Evolutionary conservation across 2,888 invertebrate genomes (phyloP).

Genomic region (Chrysodeixis includens): DNA sequence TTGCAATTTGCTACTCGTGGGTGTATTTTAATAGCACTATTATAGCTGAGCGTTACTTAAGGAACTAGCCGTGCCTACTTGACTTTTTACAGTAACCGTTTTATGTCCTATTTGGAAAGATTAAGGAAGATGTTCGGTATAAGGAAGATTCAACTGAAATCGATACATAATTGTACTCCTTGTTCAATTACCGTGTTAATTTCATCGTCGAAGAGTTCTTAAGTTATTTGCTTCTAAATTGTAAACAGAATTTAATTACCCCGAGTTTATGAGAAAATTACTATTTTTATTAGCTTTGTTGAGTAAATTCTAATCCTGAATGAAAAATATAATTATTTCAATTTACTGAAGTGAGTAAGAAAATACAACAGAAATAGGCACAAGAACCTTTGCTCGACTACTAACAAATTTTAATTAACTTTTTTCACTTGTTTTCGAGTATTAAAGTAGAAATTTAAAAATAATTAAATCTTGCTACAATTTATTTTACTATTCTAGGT

Average conservation of each 20-base stretch:
- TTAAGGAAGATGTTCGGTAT: conserved; percentile 50
- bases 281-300: background rate
- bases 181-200: conserved; percentile 21
- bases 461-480: conserved; percentile 25
- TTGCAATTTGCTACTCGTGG: conserved; percentile 87
- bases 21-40: conserved; percentile 87
- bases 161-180: no score
- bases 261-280: background rate
- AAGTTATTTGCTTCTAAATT: conserved; percentile 9
- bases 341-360: background rate
- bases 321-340: background rate
- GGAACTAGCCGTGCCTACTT: conserved; percentile 78
- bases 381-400: conserved; percentile 16
- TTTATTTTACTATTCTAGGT: conserved; percentile 24
- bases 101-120: conserved; percentile 55
- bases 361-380: conserved; percentile 7
- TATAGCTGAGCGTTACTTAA: conserved; percentile 83
- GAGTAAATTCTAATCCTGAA: background rate
- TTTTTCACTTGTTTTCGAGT: conserved; percentile 33
- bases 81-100: conserved; percentile 71
- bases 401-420: conserved; percentile 33
- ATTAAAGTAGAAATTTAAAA: conserved; percentile 22
- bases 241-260: background rate
- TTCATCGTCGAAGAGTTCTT: background rate
- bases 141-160: conserved; percentile 25